Conservation (phyloP, 2,888 invertebrate genomes). For the Pollenia labialis region DNA sequence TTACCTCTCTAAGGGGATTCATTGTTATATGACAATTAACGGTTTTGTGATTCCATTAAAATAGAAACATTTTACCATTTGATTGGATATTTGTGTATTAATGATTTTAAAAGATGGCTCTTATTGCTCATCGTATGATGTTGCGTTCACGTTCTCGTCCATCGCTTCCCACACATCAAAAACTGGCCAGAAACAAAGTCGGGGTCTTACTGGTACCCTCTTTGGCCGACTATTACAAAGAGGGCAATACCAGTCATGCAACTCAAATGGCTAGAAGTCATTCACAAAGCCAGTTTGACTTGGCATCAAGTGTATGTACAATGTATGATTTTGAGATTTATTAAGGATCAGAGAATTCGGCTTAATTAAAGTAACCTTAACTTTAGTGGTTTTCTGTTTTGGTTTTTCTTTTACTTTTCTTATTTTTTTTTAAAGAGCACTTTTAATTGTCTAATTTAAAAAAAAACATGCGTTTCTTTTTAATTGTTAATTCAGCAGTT, state of each 20-base stretch:
- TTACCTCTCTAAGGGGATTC: neutral
- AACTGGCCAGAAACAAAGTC: constrained; percentile 78
- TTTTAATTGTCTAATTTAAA: too few relatives aligned
- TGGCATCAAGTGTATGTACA: constrained; percentile 45
- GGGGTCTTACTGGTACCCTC: constrained; percentile 79
- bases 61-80: neutral
- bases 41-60: neutral
- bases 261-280: neutral
- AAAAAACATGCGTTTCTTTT: too few relatives aligned
- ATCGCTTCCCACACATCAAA: constrained; percentile 73
- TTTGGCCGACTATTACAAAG: constrained; percentile 76
- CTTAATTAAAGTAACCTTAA: too few relatives aligned
- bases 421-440: too few relatives aligned
- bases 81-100: neutral
- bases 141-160: constrained; percentile 76
- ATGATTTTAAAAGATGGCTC: constrained; percentile 76
- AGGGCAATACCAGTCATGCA: constrained; percentile 48
- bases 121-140: constrained; percentile 82
- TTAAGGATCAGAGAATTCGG: too few relatives aligned
- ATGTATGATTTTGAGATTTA: neutral
- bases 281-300: constrained; percentile 20
- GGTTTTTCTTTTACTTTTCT: too few relatives aligned
- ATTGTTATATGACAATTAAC: neutral
- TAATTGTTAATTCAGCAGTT: too few relatives aligned
- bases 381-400: neutral